A percentile compares a stretch with the other conserved stretches of the same genome.
These are phyloP conservation scores for Sanderia malayensis DNA, from an alignment of 30 jellyfish, hydroid and myxozoan species.

Conservation along the genomic window DNA sequence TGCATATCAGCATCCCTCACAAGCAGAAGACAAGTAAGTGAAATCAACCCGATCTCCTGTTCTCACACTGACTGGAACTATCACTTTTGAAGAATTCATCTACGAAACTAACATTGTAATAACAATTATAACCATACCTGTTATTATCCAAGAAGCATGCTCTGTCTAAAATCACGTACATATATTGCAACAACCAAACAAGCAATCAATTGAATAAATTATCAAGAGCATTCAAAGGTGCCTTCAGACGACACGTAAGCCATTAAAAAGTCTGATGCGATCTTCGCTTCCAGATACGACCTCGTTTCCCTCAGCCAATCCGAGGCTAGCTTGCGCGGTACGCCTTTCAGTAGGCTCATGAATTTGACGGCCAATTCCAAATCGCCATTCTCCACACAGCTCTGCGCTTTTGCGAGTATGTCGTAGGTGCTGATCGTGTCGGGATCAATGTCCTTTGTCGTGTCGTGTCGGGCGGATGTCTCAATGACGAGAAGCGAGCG, in stretches of 20 bases:
- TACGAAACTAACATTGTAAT: no score
- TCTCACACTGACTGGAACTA: no score
- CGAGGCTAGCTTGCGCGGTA: slow-evolving; percentile 69
- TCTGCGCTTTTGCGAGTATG: slow-evolving; percentile 87
- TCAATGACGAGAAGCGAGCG: slow-evolving; percentile 66
- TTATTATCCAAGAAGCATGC: no score
- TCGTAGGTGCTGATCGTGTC: slow-evolving; percentile 65
- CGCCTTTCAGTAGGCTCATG: slow-evolving; percentile 79
- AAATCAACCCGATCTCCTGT: no score
- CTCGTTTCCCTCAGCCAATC: slow-evolving; percentile 89
- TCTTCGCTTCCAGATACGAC: slow-evolving; percentile 81
- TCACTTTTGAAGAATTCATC: no score
- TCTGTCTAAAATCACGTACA: no score
- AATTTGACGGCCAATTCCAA: slow-evolving; percentile 83
- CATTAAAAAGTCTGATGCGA: slow-evolving; percentile 62
- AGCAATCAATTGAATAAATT: no score
- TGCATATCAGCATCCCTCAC: no score
- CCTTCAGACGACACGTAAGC: slow-evolving; percentile 77
- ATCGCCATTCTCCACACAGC: slow-evolving; percentile 69
- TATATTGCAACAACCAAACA: no score
- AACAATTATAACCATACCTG: no score
- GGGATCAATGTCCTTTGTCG: slow-evolving; percentile 52
- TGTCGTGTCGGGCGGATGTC: slow-evolving; percentile 48
- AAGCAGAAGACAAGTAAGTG: no score
- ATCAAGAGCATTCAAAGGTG: slow-evolving; percentile 25